These are phyloP conservation scores for Drosophila emarginata DNA, from an alignment of 2,888 invertebrate species.

Conservation along the genomic window DNA sequence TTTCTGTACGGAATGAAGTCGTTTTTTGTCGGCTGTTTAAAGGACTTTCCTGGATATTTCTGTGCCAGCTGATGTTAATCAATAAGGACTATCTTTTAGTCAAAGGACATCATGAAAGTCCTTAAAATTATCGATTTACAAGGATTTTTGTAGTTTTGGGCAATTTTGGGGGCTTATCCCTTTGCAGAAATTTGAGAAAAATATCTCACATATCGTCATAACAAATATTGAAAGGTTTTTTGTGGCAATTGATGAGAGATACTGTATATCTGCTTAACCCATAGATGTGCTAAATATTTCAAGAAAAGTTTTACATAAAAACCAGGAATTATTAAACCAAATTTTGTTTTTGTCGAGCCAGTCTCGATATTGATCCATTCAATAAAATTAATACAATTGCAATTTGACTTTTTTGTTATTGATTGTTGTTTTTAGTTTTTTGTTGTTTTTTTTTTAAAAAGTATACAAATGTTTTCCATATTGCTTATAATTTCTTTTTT, in stretches of 20 bases:
- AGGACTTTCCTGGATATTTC: too few relatives aligned
- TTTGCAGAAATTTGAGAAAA: too few relatives aligned
- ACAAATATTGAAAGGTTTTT: too few relatives aligned
- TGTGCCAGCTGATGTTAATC: too few relatives aligned
- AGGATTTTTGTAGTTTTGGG: too few relatives aligned
- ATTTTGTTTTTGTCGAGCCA: neutral
- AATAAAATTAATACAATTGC: neutral
- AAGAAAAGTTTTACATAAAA: neutral
- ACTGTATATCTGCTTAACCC: neutral
- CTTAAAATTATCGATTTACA: too few relatives aligned
- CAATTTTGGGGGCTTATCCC: too few relatives aligned
- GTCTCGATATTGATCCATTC: neutral
- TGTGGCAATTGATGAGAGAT: neutral
- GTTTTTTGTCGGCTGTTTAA: too few relatives aligned
- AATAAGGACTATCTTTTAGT: too few relatives aligned
- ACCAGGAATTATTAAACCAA: neutral
- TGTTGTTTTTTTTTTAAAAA: neutral
- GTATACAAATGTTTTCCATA: conserved; percentile 5
- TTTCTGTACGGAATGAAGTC: too few relatives aligned
- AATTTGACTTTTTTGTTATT: neutral
- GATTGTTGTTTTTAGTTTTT: neutral
- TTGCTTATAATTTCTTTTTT: conserved; percentile 4
- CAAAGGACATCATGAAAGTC: too few relatives aligned
- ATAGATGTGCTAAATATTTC: neutral
- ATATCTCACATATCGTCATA: too few relatives aligned